These are phyloP conservation scores for Seladonia tumulorum DNA, from an alignment of 2,888 invertebrate genomes.

Conservation along the genomic window DNA sequence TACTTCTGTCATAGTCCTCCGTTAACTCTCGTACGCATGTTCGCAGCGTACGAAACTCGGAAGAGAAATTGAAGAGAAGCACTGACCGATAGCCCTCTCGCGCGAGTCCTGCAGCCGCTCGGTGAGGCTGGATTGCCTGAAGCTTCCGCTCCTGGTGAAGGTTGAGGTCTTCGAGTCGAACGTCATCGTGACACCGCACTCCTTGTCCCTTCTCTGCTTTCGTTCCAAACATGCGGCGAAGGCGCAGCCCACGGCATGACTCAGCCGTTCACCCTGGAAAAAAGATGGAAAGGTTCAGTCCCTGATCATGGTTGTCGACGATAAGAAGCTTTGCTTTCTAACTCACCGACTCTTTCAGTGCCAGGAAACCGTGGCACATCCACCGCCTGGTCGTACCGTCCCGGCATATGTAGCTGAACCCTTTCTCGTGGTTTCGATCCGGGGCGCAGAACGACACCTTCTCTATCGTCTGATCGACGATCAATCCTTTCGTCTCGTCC, in stretches of 20 bases:
- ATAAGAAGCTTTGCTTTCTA: slow-evolving; percentile 6
- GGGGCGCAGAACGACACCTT: slow-evolving; percentile 99
- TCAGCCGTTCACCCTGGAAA: slow-evolving; percentile 95
- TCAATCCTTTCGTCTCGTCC: slow-evolving; percentile 98
- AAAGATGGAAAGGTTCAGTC: background rate
- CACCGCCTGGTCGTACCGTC: slow-evolving; percentile 99
- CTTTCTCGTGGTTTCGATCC: slow-evolving; percentile 98
- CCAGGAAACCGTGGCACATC: slow-evolving; percentile 99
- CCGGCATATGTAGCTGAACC: slow-evolving; percentile 99
- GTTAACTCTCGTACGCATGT: no score
- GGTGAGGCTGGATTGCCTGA: slow-evolving; percentile 93
- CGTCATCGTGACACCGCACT: slow-evolving; percentile 96
- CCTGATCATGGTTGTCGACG: background rate
- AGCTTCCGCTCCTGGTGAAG: slow-evolving; percentile 96
- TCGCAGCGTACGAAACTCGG: no score
- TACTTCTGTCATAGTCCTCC: no score
- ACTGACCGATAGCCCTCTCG: slow-evolving; percentile 87
- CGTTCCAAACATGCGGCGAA: slow-evolving; percentile 99
- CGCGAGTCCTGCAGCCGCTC: slow-evolving; percentile 87
- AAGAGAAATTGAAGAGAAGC: no score
- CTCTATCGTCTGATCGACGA: slow-evolving; percentile 99
- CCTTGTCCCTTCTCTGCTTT: slow-evolving; percentile 98
- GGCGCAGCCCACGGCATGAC: slow-evolving; percentile 99
- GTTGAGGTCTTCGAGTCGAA: slow-evolving; percentile 95
- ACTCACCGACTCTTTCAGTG: slow-evolving; percentile 94